Evolutionary conservation across 2,113 vertebrate genomes (phyloP).

Genomic region (Garra rufa): DNA sequence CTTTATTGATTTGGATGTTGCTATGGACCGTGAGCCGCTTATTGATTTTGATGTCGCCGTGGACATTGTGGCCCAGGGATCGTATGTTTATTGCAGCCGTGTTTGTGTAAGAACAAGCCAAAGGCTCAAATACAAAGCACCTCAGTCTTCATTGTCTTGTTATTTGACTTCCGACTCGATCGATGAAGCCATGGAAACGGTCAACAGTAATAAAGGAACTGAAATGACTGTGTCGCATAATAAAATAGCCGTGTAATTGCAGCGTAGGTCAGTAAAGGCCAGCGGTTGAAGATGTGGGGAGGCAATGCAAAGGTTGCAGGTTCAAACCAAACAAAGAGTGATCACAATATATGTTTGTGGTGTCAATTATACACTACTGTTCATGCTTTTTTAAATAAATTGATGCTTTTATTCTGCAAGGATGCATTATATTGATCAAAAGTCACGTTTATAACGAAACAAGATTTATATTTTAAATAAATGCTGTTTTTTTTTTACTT

Average conservation of each 20-base stretch:
- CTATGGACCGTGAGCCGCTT: constrained; percentile 3
- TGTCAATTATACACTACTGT: background rate
- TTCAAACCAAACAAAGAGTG: background rate
- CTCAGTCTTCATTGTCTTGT: background rate
- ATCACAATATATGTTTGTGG: background rate
- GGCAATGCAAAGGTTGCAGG: background rate
- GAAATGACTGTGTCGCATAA: background rate
- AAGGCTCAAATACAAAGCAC: constrained; percentile 6
- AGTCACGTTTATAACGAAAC: background rate
- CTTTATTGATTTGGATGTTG: constrained; percentile 37
- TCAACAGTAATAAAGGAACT: background rate
- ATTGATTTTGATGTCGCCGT: constrained; percentile 34
- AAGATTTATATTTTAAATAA: background rate
- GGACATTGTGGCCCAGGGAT: background rate
- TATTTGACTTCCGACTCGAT: constrained; percentile 15
- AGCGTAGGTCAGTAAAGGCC: background rate
- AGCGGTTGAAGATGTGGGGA: background rate
- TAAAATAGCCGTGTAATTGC: background rate
- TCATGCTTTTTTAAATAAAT: no score
- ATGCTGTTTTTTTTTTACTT: background rate
- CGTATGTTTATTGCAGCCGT: background rate
- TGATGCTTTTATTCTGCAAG: no score
- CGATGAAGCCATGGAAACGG: constrained; percentile 8
- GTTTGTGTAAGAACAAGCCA: constrained; percentile 27
- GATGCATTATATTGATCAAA: background rate